A percentile compares a stretch with the other conserved stretches of the same genome.
Evolutionary conservation across 2,888 invertebrate genomes (phyloP).

Genomic region (Melanostoma scalare): DNA sequence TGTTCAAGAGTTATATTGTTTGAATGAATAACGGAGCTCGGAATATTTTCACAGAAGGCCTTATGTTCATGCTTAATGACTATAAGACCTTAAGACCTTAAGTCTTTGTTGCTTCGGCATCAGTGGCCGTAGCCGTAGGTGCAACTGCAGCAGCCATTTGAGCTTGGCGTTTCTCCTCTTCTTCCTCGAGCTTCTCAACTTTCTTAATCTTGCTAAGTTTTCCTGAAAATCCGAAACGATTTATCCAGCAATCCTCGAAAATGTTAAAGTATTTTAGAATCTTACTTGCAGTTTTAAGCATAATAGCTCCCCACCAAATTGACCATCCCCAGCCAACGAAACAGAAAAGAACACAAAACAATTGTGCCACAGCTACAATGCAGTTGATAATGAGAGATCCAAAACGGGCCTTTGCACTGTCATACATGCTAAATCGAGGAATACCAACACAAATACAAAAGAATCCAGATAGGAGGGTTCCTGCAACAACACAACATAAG

Average conservation of each 20-base stretch:
- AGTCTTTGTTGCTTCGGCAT: constrained; percentile 81
- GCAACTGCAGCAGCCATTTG: constrained; percentile 82
- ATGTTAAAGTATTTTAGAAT: constrained; percentile 74
- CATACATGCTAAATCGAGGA: constrained; percentile 92
- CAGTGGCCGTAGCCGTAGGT: constrained; percentile 80
- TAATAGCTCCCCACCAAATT: constrained; percentile 97
- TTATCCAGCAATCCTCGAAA: constrained; percentile 40
- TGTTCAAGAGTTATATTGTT: too few relatives aligned
- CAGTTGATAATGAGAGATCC: constrained; percentile 93
- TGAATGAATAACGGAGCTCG: too few relatives aligned
- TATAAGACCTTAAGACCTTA: constrained; percentile 5
- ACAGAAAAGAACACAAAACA: constrained; percentile 96
- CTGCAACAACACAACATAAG: constrained; percentile 83
- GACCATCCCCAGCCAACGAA: constrained; percentile 99
- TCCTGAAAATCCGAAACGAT: constrained; percentile 81
- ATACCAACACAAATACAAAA: constrained; percentile 94
- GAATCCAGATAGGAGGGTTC: constrained; percentile 94
- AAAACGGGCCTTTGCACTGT: constrained; percentile 88
- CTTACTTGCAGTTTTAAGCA: constrained; percentile 95
- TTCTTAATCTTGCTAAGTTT: constrained; percentile 86
- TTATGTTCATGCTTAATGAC: too few relatives aligned
- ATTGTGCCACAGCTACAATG: constrained; percentile 92
- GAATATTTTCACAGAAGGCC: too few relatives aligned
- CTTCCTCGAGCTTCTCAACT: constrained; percentile 82
- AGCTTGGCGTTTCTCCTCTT: constrained; percentile 81